Conservation (phyloP, 2,797 vertebrate genomes). For the Pelochelys cantorii region DNA sequence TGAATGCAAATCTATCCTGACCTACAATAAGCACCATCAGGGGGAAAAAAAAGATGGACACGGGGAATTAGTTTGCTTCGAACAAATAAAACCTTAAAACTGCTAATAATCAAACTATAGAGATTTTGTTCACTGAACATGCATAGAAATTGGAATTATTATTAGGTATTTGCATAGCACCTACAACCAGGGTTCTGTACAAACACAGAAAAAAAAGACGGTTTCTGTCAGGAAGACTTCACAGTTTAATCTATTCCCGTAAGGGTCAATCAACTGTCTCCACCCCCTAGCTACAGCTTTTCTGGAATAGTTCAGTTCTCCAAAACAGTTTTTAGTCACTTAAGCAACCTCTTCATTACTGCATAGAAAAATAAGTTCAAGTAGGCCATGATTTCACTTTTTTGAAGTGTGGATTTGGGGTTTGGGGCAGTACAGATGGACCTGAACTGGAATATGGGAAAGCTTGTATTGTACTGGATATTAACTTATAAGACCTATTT, state of each 20-base stretch:
- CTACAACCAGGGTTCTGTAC: rapidly evolving
- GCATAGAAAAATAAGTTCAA: neutral
- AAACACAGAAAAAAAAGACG: neutral
- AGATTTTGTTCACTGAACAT: neutral
- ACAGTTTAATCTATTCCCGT: neutral
- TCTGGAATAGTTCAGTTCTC: neutral
- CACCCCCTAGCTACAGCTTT: neutral
- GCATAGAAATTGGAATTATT: neutral
- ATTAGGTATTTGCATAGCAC: neutral
- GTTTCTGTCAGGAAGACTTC: neutral
- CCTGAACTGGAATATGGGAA: neutral
- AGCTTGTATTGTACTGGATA: neutral
- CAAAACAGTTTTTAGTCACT: neutral
- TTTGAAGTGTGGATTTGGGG: neutral
- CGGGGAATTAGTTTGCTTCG: neutral
- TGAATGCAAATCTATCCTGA: slow-evolving; percentile 33
- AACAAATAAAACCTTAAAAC: neutral
- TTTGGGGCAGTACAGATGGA: neutral
- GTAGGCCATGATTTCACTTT: neutral
- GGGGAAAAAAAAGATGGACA: neutral
- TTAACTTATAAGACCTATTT: neutral
- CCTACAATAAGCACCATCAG: neutral
- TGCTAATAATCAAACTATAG: neutral
- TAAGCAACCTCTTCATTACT: neutral
- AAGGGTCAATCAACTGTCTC: neutral